These are phyloP conservation scores for Penaeus vannamei DNA, from an alignment of 1,140 invertebrate genomes.

Conservation along the genomic window DNA sequence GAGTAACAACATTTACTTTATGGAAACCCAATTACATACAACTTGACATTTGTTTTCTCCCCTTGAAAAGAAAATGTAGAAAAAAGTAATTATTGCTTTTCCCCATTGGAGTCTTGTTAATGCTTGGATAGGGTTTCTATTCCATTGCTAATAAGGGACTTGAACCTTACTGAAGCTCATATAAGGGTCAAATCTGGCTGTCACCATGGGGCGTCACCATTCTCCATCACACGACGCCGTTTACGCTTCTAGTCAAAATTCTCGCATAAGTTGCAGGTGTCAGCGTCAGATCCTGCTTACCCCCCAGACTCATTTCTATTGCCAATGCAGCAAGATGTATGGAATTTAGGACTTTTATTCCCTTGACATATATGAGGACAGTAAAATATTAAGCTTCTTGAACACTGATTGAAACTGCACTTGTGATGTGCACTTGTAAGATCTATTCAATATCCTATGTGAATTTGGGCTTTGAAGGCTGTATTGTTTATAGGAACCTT, in stretches of 20 bases:
- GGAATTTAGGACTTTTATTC: neutral
- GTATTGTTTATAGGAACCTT: too few species aligned
- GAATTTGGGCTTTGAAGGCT: too few species aligned
- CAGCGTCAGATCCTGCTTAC: conserved; percentile 55
- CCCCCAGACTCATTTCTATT: conserved; percentile 45
- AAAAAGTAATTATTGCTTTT: conserved; percentile 7
- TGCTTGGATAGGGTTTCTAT: conserved; percentile 52
- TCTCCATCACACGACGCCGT: conserved; percentile 58
- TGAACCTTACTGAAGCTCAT: conserved; percentile 41
- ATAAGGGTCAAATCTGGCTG: conserved; percentile 42
- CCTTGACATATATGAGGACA: neutral
- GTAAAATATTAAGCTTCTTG: neutral
- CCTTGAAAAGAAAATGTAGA: neutral
- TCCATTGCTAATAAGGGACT: conserved; percentile 14
- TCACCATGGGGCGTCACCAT: conserved; percentile 56
- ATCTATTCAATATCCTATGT: too few species aligned
- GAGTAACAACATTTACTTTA: conserved; percentile 25
- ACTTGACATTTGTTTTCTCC: conserved; percentile 35
- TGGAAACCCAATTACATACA: conserved; percentile 35
- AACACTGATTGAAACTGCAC: too few species aligned
- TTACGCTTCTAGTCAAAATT: conserved; percentile 65
- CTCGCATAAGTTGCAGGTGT: conserved; percentile 64
- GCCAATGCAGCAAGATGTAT: neutral
- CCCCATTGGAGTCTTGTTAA: conserved; percentile 34
- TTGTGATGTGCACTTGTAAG: too few species aligned